A percentile compares a stretch with the other conserved stretches of the same genome.
These are phyloP conservation scores for Oligia latruncula DNA, from an alignment of 2,888 invertebrate species.

Conservation along the genomic window DNA sequence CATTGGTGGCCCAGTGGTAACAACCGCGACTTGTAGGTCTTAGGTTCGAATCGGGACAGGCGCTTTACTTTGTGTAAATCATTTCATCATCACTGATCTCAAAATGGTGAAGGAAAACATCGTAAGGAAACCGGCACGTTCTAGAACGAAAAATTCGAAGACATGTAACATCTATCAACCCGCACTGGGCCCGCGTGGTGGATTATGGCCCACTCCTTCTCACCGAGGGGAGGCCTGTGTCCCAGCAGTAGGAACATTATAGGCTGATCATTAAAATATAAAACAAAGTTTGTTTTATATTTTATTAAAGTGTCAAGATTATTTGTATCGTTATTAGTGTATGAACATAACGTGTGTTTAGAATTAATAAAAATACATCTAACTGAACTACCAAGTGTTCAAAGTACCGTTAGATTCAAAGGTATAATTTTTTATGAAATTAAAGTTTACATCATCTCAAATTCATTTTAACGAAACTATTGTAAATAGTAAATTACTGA, in stretches of 20 bases:
- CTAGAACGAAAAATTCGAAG: too few species aligned
- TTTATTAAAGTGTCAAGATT: slow-evolving; percentile 71
- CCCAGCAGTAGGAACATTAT: not conserved
- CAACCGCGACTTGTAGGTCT: too few species aligned
- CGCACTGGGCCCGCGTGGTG: not conserved
- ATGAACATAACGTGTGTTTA: slow-evolving; percentile 72
- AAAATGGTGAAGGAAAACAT: too few species aligned
- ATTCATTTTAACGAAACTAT: not conserved
- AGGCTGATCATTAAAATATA: not conserved
- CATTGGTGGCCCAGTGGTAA: too few species aligned
- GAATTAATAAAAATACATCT: slow-evolving; percentile 83
- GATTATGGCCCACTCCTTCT: not conserved
- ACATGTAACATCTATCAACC: too few species aligned
- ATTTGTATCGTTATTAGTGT: slow-evolving; percentile 42
- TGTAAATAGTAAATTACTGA: not conserved
- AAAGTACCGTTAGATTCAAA: slow-evolving; percentile 77
- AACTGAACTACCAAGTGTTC: slow-evolving; percentile 73
- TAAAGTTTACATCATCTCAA: not conserved
- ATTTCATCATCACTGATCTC: too few species aligned
- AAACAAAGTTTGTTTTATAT: not conserved
- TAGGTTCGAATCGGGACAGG: too few species aligned
- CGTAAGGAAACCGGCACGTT: too few species aligned
- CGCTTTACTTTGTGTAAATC: too few species aligned
- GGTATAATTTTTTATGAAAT: slow-evolving; percentile 1
- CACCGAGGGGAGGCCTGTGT: not conserved